Evolutionary conservation across 2,113 vertebrate genomes (phyloP).

Genomic region (Barnardius zonarius): DNA sequence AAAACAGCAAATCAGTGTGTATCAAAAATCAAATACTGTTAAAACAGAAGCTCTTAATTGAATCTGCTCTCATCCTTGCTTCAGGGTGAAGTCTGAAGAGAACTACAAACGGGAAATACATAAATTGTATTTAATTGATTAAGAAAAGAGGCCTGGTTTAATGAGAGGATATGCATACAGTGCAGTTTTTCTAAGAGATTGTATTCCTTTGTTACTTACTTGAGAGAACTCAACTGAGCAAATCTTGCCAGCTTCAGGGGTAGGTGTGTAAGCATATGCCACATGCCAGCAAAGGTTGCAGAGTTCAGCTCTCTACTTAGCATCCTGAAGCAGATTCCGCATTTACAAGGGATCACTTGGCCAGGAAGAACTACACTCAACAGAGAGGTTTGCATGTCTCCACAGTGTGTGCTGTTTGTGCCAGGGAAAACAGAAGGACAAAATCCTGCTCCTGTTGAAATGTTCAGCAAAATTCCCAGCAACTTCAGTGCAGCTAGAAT

Average conservation of each 20-base stretch:
- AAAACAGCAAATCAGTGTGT: background rate
- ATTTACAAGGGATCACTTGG: background rate
- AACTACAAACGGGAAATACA: background rate
- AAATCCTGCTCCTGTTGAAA: background rate
- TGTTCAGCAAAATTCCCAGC: background rate
- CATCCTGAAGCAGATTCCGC: background rate
- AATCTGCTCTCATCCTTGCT: background rate
- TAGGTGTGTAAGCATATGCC: background rate
- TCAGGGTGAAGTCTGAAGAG: background rate
- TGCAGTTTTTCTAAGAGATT: background rate
- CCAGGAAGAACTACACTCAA: background rate
- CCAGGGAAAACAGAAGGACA: background rate
- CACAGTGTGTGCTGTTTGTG: background rate
- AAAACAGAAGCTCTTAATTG: background rate
- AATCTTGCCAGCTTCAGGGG: background rate
- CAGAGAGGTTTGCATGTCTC: background rate
- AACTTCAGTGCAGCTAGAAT: background rate
- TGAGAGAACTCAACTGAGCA: background rate
- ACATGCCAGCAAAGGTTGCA: accelerated
- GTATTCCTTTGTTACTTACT: background rate
- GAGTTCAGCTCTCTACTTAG: background rate
- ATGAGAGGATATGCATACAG: background rate
- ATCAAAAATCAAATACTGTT: background rate
- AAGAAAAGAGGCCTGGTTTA: background rate
- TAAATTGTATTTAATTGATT: background rate